Evolutionary conservation across 2,888 invertebrate species (phyloP).

Genomic region (Argyresthia goedartella): DNA sequence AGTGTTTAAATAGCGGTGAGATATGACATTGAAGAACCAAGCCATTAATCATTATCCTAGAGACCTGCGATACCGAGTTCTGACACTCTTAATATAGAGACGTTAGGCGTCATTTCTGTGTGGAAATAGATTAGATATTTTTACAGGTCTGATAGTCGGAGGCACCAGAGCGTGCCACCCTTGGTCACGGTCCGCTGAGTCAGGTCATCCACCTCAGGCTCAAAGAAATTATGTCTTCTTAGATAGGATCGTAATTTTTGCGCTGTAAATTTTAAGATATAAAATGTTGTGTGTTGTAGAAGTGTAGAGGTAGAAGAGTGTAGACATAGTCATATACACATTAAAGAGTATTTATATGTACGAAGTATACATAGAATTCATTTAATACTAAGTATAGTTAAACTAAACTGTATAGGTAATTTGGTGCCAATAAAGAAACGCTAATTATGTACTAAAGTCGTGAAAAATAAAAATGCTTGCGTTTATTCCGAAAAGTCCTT

Average conservation of each 20-base stretch:
- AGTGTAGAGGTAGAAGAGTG: too few relatives aligned
- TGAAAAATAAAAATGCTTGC: too few relatives aligned
- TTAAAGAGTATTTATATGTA: too few relatives aligned
- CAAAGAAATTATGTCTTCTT: background rate
- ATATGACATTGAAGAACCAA: background rate
- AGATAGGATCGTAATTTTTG: background rate
- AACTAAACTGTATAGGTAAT: too few relatives aligned
- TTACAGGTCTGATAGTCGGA: background rate
- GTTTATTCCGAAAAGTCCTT: too few relatives aligned
- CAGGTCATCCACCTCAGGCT: conserved; percentile 48
- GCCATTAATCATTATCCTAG: background rate
- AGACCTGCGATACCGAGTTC: background rate
- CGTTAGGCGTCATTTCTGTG: background rate
- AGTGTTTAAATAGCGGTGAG: background rate
- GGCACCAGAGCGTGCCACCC: conserved; percentile 43
- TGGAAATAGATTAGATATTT: background rate
- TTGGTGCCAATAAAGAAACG: too few relatives aligned
- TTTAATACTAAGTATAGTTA: too few relatives aligned
- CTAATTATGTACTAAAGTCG: too few relatives aligned
- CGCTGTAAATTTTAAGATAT: too few relatives aligned
- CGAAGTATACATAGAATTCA: too few relatives aligned
- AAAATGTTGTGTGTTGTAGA: too few relatives aligned
- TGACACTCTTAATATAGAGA: background rate
- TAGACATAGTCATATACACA: too few relatives aligned
- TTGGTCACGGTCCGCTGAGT: conserved; percentile 29